A percentile compares a stretch with the other conserved stretches of the same genome.
Evolutionary conservation across 2,888 invertebrate species (phyloP).

Genomic region (Aproaerema taeniolella): DNA sequence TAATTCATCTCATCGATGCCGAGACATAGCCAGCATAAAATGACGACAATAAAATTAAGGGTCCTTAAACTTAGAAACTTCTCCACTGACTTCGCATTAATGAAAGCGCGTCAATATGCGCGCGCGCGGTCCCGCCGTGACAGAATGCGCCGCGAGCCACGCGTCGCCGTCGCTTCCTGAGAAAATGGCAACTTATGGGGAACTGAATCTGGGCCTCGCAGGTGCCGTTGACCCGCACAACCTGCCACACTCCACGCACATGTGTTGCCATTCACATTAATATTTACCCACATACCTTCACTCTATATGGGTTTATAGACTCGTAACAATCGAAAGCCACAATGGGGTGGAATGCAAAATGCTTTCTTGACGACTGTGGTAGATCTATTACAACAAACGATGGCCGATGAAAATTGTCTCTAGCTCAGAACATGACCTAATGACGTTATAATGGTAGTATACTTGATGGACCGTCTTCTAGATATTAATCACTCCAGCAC

Average conservation of each 20-base stretch:
- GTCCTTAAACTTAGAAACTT: constrained; percentile 43
- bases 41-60: constrained; percentile 42
- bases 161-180: constrained; percentile 55
- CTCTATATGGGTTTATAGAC: constrained; percentile 50
- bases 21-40: constrained; percentile 37
- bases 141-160: constrained; percentile 54
- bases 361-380: constrained; percentile 37
- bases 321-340: constrained; percentile 45
- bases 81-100: constrained; percentile 60
- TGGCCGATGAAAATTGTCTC: too few species aligned
- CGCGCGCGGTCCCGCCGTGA: constrained; percentile 62
- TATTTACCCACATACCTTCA: constrained; percentile 51
- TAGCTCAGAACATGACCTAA: constrained; percentile 3
- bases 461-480: too few species aligned
- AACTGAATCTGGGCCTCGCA: constrained; percentile 68
- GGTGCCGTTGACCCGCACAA: constrained; percentile 66
- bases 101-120: constrained; percentile 66
- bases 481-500: too few species aligned
- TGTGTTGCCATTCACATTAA: constrained; percentile 60
- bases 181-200: constrained; percentile 74
- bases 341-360: constrained; percentile 38
- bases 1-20: constrained; percentile 35
- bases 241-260: constrained; percentile 53
- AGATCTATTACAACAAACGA: constrained; percentile 27
- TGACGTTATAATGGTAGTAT: too few species aligned